Evolutionary conservation across 2,888 invertebrate genomes (phyloP).

Genomic region (Drosophila tripunctata): DNA sequence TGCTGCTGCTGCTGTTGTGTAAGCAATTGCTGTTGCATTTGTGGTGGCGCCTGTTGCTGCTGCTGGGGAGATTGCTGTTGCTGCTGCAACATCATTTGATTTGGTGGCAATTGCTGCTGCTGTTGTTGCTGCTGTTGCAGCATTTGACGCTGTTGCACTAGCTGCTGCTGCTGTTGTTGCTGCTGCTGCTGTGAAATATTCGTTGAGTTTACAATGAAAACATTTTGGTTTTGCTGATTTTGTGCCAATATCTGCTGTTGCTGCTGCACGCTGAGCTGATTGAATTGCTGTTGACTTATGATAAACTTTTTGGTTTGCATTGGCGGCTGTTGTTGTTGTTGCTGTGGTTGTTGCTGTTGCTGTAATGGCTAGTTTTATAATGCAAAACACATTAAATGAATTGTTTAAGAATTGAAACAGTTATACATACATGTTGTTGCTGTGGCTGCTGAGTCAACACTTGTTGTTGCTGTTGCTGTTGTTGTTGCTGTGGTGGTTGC

Average conservation of each 20-base stretch:
- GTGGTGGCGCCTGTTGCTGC: constrained; percentile 67
- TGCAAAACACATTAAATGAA: neutral
- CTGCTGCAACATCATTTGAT: constrained; percentile 61
- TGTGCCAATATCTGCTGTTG: constrained; percentile 84
- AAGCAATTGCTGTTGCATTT: constrained; percentile 68
- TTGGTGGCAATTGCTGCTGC: constrained; percentile 66
- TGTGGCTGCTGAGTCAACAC: constrained; percentile 19
- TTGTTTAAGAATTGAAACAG: neutral
- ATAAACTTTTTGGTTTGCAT: constrained; percentile 83
- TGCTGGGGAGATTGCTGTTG: constrained; percentile 65
- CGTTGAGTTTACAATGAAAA: constrained; percentile 83
- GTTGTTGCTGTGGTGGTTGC: constrained; percentile 42
- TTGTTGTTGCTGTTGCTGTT: constrained; percentile 62
- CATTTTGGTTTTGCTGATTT: constrained; percentile 84
- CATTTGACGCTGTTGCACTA: constrained; percentile 61
- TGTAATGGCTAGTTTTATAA: constrained; percentile 40
- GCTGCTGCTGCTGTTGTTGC: constrained; percentile 77
- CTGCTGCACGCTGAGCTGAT: constrained; percentile 87
- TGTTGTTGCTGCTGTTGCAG: constrained; percentile 65
- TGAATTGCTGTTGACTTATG: constrained; percentile 87
- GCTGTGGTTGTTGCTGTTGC: constrained; percentile 55
- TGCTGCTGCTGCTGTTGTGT: constrained; percentile 69
- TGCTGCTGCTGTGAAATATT: constrained; percentile 77
- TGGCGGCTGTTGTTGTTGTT: constrained; percentile 64
- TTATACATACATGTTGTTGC: constrained; percentile 53